Conservation (phyloP, 64 coral and sea anemone species). For the Trachythela sp. region DNA sequence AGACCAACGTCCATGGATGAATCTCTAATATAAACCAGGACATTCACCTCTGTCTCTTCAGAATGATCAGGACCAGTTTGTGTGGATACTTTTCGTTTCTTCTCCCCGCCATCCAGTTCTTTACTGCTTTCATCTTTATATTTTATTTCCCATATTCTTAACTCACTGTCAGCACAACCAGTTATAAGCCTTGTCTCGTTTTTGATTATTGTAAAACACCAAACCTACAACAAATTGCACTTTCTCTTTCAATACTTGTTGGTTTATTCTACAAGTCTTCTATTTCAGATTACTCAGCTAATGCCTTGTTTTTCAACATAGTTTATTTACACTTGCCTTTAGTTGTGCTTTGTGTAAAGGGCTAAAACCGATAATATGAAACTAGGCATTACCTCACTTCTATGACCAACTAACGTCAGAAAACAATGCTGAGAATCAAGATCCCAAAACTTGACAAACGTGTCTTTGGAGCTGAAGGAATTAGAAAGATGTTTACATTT, state of each 20-base stretch:
- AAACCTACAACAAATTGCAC: constrained; percentile 49
- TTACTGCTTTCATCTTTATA: constrained; percentile 13
- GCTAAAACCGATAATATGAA: no score
- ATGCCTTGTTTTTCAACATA: no score
- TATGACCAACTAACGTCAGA: constrained; percentile 88
- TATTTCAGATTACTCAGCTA: no score
- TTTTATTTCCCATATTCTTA: constrained; percentile 84
- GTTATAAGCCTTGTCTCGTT: constrained; percentile 79
- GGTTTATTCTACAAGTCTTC: neutral
- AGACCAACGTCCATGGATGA: no score
- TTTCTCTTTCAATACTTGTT: neutral
- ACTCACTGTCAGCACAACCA: constrained; percentile 92
- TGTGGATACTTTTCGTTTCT: constrained; percentile 1
- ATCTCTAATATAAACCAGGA: no score
- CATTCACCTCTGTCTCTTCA: constrained; percentile 32
- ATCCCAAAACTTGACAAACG: constrained; percentile 97
- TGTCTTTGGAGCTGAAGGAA: constrained; percentile 81
- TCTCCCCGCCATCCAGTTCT: neutral
- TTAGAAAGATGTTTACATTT: neutral
- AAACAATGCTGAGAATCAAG: constrained; percentile 97
- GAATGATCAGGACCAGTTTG: constrained; percentile 37
- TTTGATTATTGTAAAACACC: constrained; percentile 63
- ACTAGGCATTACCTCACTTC: constrained; percentile 74
- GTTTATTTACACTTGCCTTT: no score
- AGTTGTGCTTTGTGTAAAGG: no score